A percentile compares a stretch with the other conserved stretches of the same genome.
Conservation (phyloP, 2,888 invertebrate species). For the Caenorhabditis macrosperma region DNA sequence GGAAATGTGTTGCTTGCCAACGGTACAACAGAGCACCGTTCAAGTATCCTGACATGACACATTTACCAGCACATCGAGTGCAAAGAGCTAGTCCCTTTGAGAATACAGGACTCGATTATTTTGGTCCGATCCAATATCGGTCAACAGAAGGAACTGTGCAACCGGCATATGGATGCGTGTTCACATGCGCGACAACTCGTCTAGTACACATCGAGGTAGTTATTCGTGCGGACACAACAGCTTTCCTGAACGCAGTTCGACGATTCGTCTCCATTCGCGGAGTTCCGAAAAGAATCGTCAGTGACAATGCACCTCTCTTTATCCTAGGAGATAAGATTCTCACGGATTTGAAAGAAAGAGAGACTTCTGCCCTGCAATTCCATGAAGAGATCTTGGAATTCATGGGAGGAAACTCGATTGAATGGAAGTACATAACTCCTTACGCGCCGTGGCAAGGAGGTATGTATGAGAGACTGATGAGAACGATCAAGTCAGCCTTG, state of each 20-base stretch:
- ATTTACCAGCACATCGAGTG: slow-evolving; percentile 41
- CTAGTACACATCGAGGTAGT: slow-evolving; percentile 59
- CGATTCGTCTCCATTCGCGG: slow-evolving; percentile 50
- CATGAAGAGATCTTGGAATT: background rate
- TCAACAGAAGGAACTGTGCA: background rate
- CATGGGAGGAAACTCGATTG: slow-evolving; percentile 46
- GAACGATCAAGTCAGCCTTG: slow-evolving; percentile 80
- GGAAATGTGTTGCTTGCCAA: no score
- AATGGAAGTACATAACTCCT: slow-evolving; percentile 80
- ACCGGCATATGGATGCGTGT: slow-evolving; percentile 35
- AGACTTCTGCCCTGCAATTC: background rate
- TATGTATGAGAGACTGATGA: slow-evolving; percentile 81
- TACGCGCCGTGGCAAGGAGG: slow-evolving; percentile 82
- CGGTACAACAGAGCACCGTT: no score
- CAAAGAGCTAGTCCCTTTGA: slow-evolving; percentile 45
- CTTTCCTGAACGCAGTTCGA: slow-evolving; percentile 45
- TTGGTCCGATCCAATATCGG: slow-evolving; percentile 51
- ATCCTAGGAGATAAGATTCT: slow-evolving; percentile 75
- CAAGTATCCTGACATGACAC: no score
- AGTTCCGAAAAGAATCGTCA: slow-evolving; percentile 52
- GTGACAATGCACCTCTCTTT: slow-evolving; percentile 80
- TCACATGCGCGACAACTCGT: slow-evolving; percentile 57
- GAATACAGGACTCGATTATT: slow-evolving; percentile 61
- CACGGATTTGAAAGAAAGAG: background rate
- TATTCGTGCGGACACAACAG: background rate